Evolutionary conservation across 2,797 vertebrate genomes (phyloP).

Genomic region (Eulemur mongoz): DNA sequence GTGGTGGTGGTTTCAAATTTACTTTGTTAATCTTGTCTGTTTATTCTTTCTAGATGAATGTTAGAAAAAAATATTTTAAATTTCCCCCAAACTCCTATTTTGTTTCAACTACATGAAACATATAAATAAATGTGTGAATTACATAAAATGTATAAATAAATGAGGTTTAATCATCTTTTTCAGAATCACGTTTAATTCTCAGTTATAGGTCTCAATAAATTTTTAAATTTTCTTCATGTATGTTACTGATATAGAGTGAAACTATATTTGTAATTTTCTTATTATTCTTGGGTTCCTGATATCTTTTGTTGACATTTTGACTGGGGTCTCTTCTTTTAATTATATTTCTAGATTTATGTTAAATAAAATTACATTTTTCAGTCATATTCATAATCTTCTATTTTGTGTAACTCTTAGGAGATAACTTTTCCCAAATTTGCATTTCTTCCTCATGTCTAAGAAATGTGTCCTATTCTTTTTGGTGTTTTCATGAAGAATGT

Average conservation of each 20-base stretch:
- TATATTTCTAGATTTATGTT: conserved; percentile 22
- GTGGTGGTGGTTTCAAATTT: neutral
- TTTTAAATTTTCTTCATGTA: neutral
- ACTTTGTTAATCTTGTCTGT: neutral
- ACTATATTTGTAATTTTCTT: conserved; percentile 1
- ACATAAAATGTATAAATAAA: conserved; percentile 10
- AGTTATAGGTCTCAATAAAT: neutral
- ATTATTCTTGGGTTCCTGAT: neutral
- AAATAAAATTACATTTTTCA: conserved; percentile 39
- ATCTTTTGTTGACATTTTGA: neutral
- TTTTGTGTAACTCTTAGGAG: neutral
- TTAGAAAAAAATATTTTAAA: neutral
- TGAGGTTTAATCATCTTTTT: neutral
- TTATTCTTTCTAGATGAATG: conserved; percentile 34
- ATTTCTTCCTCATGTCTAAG: neutral
- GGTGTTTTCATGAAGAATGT: neutral
- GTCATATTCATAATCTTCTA: neutral
- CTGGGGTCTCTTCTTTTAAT: conserved; percentile 3
- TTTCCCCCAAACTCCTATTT: neutral
- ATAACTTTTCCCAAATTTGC: neutral
- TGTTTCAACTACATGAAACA: neutral
- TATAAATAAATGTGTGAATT: neutral
- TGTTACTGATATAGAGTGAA: neutral
- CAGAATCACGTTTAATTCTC: neutral
- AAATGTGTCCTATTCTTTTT: neutral